A percentile compares a stretch with the other conserved stretches of the same genome.
These are phyloP conservation scores for Hermetia illucens DNA, from an alignment of 1,140 invertebrate genomes.

Conservation along the genomic window DNA sequence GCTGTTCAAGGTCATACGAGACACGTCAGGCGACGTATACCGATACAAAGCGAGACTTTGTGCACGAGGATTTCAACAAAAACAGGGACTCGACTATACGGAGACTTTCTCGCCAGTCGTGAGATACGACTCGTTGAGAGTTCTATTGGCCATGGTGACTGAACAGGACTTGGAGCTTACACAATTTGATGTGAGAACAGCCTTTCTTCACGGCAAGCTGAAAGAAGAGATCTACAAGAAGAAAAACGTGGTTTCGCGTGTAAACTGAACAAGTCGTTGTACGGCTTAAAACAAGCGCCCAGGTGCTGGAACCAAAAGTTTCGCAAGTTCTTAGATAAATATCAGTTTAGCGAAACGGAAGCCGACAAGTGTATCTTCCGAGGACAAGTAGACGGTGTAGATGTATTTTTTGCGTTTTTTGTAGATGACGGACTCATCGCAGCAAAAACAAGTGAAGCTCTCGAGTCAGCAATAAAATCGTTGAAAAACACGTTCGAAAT, in stretches of 20 bases:
- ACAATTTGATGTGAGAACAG: slow-evolving; percentile 22
- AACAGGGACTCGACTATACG: slow-evolving; percentile 20
- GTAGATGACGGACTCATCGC: slow-evolving; percentile 34
- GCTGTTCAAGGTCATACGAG: too few species aligned
- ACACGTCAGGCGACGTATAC: slow-evolving; percentile 11
- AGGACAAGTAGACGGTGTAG: slow-evolving; percentile 9
- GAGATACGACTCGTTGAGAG: slow-evolving; percentile 14
- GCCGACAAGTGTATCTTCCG: slow-evolving; percentile 29
- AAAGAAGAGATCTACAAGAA: slow-evolving; percentile 28
- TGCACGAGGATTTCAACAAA: slow-evolving; percentile 25
- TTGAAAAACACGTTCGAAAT: too few species aligned
- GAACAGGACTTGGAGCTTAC: slow-evolving; percentile 12
- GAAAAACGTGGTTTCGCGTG: slow-evolving; percentile 11
- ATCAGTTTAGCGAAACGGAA: slow-evolving; percentile 19
- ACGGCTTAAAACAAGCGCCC: slow-evolving; percentile 31
- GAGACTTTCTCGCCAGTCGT: slow-evolving; percentile 23
- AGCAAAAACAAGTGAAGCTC: slow-evolving; percentile 1
- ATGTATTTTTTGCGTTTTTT: slow-evolving; percentile 29
- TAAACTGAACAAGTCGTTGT: slow-evolving; percentile 25
- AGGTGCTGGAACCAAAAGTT: slow-evolving; percentile 24
- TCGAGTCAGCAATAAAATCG: too few species aligned
- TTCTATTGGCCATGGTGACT: slow-evolving; percentile 16
- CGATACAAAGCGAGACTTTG: slow-evolving; percentile 30
- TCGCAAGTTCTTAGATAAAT: slow-evolving; percentile 10
- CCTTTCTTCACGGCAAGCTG: slow-evolving; percentile 27